Percentiles rank a stretch among this genome's conserved stretches.
These are phyloP conservation scores for Tetheella fluctuosa DNA, from an alignment of 2,888 invertebrate species.

Conservation along the genomic window DNA sequence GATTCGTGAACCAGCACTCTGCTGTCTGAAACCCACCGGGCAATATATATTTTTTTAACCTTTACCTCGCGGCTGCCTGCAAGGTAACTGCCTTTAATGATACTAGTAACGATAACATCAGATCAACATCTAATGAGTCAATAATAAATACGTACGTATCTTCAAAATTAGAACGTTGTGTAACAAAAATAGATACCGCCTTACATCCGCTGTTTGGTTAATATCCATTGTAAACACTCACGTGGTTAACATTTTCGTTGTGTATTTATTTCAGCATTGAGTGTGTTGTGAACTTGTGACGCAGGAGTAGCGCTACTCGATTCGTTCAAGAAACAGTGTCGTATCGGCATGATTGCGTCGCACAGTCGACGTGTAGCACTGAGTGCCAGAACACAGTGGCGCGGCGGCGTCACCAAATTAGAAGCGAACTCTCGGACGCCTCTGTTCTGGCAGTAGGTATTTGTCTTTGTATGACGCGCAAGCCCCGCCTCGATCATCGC, in stretches of 20 bases:
- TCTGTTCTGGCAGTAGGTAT: conserved; percentile 57
- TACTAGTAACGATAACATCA: neutral
- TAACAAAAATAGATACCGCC: conserved; percentile 28
- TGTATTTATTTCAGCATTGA: conserved; percentile 20
- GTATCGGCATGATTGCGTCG: conserved; percentile 58
- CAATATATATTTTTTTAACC: conserved; percentile 33
- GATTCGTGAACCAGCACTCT: conserved; percentile 36
- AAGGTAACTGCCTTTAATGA: conserved; percentile 21
- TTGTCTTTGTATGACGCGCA: conserved; percentile 59
- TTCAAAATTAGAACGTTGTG: conserved; percentile 31
- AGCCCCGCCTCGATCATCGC: conserved; percentile 65
- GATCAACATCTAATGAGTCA: neutral
- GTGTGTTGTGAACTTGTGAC: conserved; percentile 46
- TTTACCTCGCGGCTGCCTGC: conserved; percentile 44
- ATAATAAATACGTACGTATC: neutral
- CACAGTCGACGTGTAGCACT: conserved; percentile 36
- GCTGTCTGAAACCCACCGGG: conserved; percentile 32
- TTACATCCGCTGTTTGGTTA: conserved; percentile 32
- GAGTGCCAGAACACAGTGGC: conserved; percentile 34
- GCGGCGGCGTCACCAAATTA: conserved; percentile 79
- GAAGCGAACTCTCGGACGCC: conserved; percentile 62
- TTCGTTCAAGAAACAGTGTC: conserved; percentile 26
- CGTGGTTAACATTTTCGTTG: conserved; percentile 40
- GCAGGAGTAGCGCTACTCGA: conserved; percentile 31
- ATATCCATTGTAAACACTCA: conserved; percentile 48